Evolutionary conservation across 2,797 vertebrate species (phyloP), one percentile per base, ranked within the genome.

Genomic region (Neopelma chrysocephalum): DNA sequence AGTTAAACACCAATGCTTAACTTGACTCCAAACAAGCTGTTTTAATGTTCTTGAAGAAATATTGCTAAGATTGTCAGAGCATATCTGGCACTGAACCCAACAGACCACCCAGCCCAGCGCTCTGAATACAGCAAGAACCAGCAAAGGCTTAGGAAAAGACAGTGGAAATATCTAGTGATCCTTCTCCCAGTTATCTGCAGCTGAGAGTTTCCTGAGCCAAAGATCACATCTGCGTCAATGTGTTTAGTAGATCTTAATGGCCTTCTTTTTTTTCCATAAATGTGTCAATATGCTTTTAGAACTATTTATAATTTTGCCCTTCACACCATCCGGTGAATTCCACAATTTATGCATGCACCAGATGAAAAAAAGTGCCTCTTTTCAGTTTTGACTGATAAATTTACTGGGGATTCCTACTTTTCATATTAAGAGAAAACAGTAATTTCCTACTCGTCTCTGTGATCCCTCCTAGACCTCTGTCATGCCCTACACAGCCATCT

Each of bases 291-390:
- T 79, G 81, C 66, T 90, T 92, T 96, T 77, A 90, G 48, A 90
- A 85, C 56, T 90, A 79, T 90, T 94, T 87, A 80, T 82, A 87
- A 87, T 92, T 89, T 93, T 92, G 68, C 48, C 83, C 83, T 94
- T 65, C 60, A 64, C 36, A 82, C 29, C 42, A 77, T 53, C 40
- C 27, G 0, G 53, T 80, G 83, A 92, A 93, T 82, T 87, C n/a
- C 42, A 77, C 15, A 69, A 65, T 64, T 89, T 68, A 77, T 92
- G 53, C 27, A 68, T n/a, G 11, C 56, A 77, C 21, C 29, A 92
- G 42, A 79, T 77, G 22, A 64, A 91, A 95, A 82, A 88, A 90
- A 69, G 29, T 38, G 29, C 16, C 71, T 94, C 68, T 64, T 66
- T 76, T 84, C 73, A 6, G 16, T 64, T 96, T 92, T 77, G 64